Conservation (phyloP, 2,797 vertebrate genomes). For the Anas bahamensis region DNA sequence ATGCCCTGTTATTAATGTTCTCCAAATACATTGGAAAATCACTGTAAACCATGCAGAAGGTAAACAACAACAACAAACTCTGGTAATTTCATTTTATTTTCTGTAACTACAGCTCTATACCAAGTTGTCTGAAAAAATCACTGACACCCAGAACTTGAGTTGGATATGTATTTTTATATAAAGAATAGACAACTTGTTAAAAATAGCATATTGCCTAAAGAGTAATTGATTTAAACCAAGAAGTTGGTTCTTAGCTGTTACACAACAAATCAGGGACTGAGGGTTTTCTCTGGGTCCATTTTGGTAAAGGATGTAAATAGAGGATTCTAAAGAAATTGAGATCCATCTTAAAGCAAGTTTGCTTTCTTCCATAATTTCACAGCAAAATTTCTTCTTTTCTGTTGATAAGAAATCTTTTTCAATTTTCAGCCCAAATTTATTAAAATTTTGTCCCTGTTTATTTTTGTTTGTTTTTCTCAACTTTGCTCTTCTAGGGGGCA, state of each 20-base stretch:
- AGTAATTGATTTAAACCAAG: neutral
- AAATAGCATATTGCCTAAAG: neutral
- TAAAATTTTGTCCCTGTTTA: neutral
- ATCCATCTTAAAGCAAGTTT: neutral
- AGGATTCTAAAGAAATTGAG: neutral
- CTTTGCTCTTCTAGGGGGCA: neutral
- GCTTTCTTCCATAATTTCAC: neutral
- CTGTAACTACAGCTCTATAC: neutral
- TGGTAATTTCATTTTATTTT: neutral
- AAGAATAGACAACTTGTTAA: neutral
- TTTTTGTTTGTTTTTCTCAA: neutral
- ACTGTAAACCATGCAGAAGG: neutral
- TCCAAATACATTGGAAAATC: neutral
- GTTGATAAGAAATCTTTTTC: neutral
- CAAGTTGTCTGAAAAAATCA: neutral
- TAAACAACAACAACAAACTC: neutral
- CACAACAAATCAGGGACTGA: neutral
- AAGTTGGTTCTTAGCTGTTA: neutral
- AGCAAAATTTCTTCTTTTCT: neutral
- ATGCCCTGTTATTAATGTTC: neutral
- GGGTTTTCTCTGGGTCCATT: neutral
- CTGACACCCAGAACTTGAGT: neutral
- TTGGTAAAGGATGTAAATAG: neutral
- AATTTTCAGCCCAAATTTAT: neutral
- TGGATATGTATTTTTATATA: neutral